Evolutionary conservation across 2,888 invertebrate genomes (phyloP).

Genomic region (Synanthedon myopaeformis): DNA sequence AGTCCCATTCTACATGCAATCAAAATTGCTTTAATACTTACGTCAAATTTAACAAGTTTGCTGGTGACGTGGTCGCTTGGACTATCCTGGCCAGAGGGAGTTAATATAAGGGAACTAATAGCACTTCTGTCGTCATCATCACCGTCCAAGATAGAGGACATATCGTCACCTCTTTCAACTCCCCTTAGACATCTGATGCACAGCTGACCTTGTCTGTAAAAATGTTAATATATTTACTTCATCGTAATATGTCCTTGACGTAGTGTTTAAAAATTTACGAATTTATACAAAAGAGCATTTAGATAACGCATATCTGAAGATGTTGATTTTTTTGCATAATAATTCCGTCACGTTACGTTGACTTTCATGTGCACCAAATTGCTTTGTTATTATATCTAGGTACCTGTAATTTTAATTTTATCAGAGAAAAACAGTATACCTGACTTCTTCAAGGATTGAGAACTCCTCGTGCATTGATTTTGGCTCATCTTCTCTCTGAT

Average conservation of each 20-base stretch:
- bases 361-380: neutral
- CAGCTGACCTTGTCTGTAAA: conserved; percentile 81
- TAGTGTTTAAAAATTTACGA: too few species aligned
- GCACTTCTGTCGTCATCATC: conserved; percentile 81
- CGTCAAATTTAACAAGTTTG: conserved; percentile 71
- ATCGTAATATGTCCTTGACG: too few species aligned
- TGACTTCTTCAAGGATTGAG: conserved; percentile 85
- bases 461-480: conserved; percentile 88
- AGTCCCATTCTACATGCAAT: conserved; percentile 6
- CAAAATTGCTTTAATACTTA: conserved; percentile 33
- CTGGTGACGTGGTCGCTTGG: conserved; percentile 53
- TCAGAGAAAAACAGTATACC: conserved; percentile 50
- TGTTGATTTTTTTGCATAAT: neutral
- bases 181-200: conserved; percentile 84
- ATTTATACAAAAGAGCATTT: too few species aligned
- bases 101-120: conserved; percentile 64
- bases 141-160: conserved; percentile 76
- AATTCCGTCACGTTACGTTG: neutral
- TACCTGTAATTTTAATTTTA: neutral
- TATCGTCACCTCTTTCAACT: conserved; percentile 68
- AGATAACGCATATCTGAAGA: too few species aligned
- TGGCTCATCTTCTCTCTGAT: conserved; percentile 78
- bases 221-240: too few species aligned
- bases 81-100: conserved; percentile 51
- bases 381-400: neutral